Base-by-base conservation (phyloP, 2,888 invertebrate genomes). In the Cynaeus angustus region DNA sequence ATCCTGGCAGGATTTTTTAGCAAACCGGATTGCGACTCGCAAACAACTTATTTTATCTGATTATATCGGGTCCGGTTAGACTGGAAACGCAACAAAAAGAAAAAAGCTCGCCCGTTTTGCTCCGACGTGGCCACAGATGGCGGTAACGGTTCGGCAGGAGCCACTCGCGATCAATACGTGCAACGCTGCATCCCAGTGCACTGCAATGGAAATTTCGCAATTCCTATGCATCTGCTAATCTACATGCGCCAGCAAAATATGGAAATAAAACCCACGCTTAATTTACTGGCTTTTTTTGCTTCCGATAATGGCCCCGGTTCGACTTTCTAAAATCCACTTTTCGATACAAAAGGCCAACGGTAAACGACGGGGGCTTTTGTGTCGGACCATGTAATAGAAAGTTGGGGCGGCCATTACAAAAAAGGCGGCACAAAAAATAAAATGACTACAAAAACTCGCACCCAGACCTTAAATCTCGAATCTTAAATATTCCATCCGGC, bases 341-440 rank as follows among this genome's bases (percentile, higher is more conserved):
- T 61, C 46, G 13, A 9, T 21, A 66, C 59, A 71, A 59, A 67
- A 61, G 58, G 59, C 66, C 59, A 61, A 69, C 45, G 70, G 58
- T 61, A 48, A 66, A 66, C 73, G 41, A 58, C 68, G 72, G 67
- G 52, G 62, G 59, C 61, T 62, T 61, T 67, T 70, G 74, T 77
- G 71, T 73, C 48, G 16, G 65, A 68, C 62, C 67, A 46, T 68
- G 72, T 59, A 71, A 71, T 76, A 74, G 76, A 77, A 77, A 77
- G 72, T 71, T 66, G 59, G 66, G 72, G 61, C 78, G 72, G 77
- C 79, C 79, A 79, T 78, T 73, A 73, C 75, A 74, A 74, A 78
- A 78, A 77, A 78, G 78, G 78, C 76, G 78, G 71, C 66, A 74
- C 77, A 78, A 74, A 78, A 75, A 75, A 43, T 10, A 66, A 70